phyloP scores from a whole-genome alignment of 1,140 invertebrate species.

The Dendrolimus punctatus region DNA sequence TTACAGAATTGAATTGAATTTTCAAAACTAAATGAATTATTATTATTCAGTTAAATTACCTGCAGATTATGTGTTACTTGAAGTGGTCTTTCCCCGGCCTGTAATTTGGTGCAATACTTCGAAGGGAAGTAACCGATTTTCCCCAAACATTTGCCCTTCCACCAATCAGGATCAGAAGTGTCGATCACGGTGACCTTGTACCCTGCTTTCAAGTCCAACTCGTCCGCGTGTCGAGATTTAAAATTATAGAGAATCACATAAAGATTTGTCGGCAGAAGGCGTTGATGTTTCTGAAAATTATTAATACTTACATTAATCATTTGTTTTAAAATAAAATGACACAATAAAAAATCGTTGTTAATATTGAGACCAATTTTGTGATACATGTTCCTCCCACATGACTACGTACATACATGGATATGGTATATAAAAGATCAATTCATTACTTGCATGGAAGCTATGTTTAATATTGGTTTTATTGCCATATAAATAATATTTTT shows the following conservation, averaged over 20 bases:
- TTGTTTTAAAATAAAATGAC: not conserved
- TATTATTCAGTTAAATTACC: constrained; percentile 20
- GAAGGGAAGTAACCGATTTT: constrained; percentile 95
- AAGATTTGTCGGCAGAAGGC: constrained; percentile 90
- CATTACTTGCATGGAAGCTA: no score
- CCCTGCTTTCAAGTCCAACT: constrained; percentile 94
- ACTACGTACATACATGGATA: no score
- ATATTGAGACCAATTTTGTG: no score
- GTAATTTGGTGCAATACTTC: constrained; percentile 92
- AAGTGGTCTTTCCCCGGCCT: constrained; percentile 89
- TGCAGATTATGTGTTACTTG: constrained; percentile 85
- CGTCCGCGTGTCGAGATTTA: constrained; percentile 92
- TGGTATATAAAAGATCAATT: no score
- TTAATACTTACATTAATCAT: not conserved
- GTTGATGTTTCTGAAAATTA: constrained; percentile 83
- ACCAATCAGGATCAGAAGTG: constrained; percentile 96
- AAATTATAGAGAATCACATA: constrained; percentile 98
- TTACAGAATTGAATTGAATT: not conserved
- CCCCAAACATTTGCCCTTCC: constrained; percentile 95
- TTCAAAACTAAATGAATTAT: not conserved
- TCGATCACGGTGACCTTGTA: constrained; percentile 96
- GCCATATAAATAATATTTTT: no score
- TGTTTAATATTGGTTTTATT: no score
- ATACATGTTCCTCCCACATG: no score
- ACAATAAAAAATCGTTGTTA: not conserved